These are phyloP conservation scores for Epiblema foenella DNA, from an alignment of 2,888 invertebrate species.

Conservation along the genomic window DNA sequence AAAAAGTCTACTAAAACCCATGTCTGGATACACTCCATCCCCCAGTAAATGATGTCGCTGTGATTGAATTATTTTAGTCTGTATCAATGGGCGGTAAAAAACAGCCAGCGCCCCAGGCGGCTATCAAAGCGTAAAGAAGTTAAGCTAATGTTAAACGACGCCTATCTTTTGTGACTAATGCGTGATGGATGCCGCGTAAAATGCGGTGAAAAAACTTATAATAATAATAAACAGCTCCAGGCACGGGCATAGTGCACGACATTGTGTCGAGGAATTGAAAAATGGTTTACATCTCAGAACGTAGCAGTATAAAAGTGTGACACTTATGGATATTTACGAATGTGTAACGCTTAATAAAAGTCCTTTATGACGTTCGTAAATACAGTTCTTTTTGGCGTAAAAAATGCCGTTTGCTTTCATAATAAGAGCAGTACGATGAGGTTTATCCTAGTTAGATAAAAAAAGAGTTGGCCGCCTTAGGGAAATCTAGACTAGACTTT, in stretches of 20 bases:
- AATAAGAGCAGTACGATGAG: slow-evolving; percentile 8
- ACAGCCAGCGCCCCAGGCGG: slow-evolving; percentile 62
- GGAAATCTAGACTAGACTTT: too few species aligned
- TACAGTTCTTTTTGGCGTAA: slow-evolving; percentile 11
- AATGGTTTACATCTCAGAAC: slow-evolving; percentile 67
- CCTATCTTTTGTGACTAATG: slow-evolving; percentile 82
- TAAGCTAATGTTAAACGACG: slow-evolving; percentile 83
- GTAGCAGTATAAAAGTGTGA: slow-evolving; percentile 61
- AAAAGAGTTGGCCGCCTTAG: too few species aligned
- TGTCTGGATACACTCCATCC: slow-evolving; percentile 60
- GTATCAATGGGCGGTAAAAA: slow-evolving; percentile 53
- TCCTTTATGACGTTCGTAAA: slow-evolving; percentile 40
- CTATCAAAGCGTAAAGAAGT: slow-evolving; percentile 84
- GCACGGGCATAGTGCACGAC: slow-evolving; percentile 59
- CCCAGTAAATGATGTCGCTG: slow-evolving; percentile 59
- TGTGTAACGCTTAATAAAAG: slow-evolving; percentile 47
- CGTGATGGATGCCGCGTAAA: slow-evolving; percentile 78
- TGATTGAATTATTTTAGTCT: slow-evolving; percentile 66
- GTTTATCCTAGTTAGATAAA: too few species aligned
- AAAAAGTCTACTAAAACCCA: slow-evolving; percentile 61
- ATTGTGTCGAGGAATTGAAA: slow-evolving; percentile 70
- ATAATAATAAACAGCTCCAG: slow-evolving; percentile 69
- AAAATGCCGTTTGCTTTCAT: slow-evolving; percentile 22
- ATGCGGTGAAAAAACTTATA: slow-evolving; percentile 65
- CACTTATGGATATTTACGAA: slow-evolving; percentile 72